A percentile compares a stretch with the other conserved stretches of the same genome.
Conservation (phyloP, 2,888 invertebrate species). For the Agonopterix subpropinquella region DNA sequence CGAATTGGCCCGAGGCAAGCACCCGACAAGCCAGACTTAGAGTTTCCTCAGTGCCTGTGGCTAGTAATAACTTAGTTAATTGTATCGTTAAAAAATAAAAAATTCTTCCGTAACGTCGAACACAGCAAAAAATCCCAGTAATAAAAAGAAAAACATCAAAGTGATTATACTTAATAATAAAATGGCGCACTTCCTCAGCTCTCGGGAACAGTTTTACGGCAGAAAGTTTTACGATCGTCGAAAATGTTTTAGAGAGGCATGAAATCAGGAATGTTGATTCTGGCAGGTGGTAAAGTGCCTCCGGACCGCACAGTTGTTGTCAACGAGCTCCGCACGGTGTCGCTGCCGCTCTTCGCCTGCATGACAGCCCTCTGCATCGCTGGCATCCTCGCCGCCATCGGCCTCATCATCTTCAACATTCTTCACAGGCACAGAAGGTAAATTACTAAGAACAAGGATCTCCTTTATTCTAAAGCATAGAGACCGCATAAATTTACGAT, state of each 20-base stretch:
- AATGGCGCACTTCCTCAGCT: background rate
- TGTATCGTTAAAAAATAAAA: constrained; percentile 13
- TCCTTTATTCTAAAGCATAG: no score
- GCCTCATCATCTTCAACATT: constrained; percentile 93
- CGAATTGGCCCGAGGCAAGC: constrained; percentile 10
- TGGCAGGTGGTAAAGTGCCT: constrained; percentile 89
- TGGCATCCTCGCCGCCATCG: constrained; percentile 90
- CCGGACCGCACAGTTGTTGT: constrained; percentile 95
- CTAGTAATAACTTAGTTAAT: constrained; percentile 15
- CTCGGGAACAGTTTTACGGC: constrained; percentile 5
- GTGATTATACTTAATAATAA: constrained; percentile 5
- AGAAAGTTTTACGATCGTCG: constrained; percentile 19
- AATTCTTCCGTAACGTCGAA: constrained; percentile 5
- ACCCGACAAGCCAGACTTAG: background rate
- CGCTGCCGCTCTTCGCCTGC: constrained; percentile 92
- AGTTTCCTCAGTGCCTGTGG: background rate
- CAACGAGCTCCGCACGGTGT: constrained; percentile 89
- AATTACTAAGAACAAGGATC: no score
- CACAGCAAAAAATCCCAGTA: background rate
- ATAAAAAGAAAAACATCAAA: constrained; percentile 7
- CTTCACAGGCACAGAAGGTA: constrained; percentile 95
- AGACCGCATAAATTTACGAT: no score
- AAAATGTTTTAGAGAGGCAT: constrained; percentile 10
- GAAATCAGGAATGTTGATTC: constrained; percentile 3
- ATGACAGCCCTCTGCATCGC: constrained; percentile 94